phyloP scores from a whole-genome alignment of 2,797 vertebrate genomes.

The Emys orbicularis region DNA sequence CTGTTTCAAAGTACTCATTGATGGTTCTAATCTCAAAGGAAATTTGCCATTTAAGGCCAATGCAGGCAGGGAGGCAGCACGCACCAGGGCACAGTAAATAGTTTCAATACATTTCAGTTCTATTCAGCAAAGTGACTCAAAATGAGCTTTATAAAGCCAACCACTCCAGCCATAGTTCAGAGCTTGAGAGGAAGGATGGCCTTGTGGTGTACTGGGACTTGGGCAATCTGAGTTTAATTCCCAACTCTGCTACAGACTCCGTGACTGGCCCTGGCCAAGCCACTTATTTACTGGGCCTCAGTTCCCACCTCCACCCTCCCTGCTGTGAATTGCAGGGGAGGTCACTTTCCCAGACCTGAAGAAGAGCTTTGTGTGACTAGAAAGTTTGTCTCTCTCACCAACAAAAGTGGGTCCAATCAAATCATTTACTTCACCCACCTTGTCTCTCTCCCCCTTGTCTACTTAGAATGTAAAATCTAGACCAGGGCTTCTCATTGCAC shows the following conservation, averaged over 20 bases:
- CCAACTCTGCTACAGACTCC: neutral
- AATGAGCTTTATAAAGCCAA: neutral
- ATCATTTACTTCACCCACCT: neutral
- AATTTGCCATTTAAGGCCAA: neutral
- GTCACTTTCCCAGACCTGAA: neutral
- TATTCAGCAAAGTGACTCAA: neutral
- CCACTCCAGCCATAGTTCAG: accelerated
- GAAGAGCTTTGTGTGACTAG: neutral
- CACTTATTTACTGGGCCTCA: neutral
- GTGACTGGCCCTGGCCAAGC: neutral
- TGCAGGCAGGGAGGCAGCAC: neutral
- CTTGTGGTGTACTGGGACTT: neutral
- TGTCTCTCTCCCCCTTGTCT: neutral
- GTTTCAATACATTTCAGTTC: neutral
- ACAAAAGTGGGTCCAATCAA: neutral
- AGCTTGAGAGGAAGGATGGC: neutral
- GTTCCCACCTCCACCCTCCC: accelerated
- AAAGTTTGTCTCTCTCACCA: neutral
- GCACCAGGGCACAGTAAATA: neutral
- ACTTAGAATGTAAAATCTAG: neutral
- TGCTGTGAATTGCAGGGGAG: neutral
- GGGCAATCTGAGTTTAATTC: neutral
- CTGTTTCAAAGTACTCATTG: neutral
- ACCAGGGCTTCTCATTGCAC: neutral
- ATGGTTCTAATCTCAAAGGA: neutral